phyloP scores from a whole-genome alignment of 2,888 invertebrate species.

The Electrophaes corylata region DNA sequence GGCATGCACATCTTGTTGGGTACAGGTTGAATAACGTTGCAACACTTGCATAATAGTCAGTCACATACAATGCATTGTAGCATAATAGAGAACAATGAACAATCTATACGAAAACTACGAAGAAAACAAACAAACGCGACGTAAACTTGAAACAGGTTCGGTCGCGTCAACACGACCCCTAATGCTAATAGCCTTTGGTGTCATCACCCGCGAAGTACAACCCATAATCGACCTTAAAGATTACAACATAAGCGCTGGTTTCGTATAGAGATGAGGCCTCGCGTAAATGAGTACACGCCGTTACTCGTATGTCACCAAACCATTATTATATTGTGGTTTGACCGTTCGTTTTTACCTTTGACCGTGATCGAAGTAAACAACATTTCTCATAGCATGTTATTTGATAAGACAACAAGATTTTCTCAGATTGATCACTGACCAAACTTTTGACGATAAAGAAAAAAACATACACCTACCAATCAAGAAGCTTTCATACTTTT shows the following conservation, averaged over 20 bases:
- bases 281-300: constrained; percentile 72
- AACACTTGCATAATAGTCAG: constrained; percentile 8
- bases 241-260: constrained; percentile 38
- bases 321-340: constrained; percentile 61
- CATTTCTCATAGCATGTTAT: neutral
- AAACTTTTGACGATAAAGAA: neutral
- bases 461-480: no score
- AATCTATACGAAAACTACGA: constrained; percentile 10
- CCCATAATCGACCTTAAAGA: constrained; percentile 45
- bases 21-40: constrained; percentile 8
- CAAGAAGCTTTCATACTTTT: no score
- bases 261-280: constrained; percentile 32
- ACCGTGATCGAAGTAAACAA: constrained; percentile 38
- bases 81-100: constrained; percentile 11
- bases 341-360: constrained; percentile 50
- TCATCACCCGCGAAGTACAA: constrained; percentile 48
- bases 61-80: constrained; percentile 8
- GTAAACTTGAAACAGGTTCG: constrained; percentile 55
- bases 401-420: neutral
- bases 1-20: no score
- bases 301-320: constrained; percentile 74
- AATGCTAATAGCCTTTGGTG: constrained; percentile 55
- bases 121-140: constrained; percentile 23
- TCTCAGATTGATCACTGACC: neutral
- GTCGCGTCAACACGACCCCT: constrained; percentile 72